Evolutionary conservation across 1,140 invertebrate species (phyloP).

Genomic region (Mizuhopecten yessoensis): DNA sequence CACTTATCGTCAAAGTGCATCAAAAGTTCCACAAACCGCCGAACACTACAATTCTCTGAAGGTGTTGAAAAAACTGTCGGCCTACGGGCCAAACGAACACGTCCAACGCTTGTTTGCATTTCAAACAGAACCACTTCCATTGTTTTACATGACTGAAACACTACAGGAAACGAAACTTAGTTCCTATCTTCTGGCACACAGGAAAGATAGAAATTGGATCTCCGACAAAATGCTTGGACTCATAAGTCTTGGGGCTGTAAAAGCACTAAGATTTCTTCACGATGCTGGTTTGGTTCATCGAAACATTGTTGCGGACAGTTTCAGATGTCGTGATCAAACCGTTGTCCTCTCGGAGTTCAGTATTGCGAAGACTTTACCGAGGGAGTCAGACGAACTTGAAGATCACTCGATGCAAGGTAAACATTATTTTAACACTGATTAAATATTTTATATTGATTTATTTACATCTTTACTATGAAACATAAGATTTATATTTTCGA

Average conservation of each 20-base stretch:
- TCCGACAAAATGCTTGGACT: not conserved
- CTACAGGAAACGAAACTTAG: slow-evolving; percentile 15
- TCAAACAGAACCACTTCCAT: slow-evolving; percentile 57
- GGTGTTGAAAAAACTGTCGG: not conserved
- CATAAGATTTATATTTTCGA: too few relatives aligned
- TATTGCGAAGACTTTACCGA: not conserved
- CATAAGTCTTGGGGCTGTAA: slow-evolving; percentile 45
- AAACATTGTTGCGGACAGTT: slow-evolving; percentile 48
- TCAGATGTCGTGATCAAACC: slow-evolving; percentile 42
- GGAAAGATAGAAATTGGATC: slow-evolving; percentile 47
- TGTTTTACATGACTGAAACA: slow-evolving; percentile 54
- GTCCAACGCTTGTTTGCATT: slow-evolving; percentile 47
- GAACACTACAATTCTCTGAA: not conserved
- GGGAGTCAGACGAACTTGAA: not conserved
- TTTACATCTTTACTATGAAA: too few relatives aligned
- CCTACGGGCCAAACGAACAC: not conserved
- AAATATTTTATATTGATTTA: too few relatives aligned
- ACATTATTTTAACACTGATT: too few relatives aligned
- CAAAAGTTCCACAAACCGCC: not conserved
- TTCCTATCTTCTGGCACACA: not conserved
- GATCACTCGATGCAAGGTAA: not conserved
- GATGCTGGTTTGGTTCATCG: slow-evolving; percentile 48
- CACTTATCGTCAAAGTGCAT: not conserved
- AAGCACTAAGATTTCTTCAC: slow-evolving; percentile 54
- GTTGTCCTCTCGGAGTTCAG: slow-evolving; percentile 42